Percentiles rank a stretch among this genome's conserved stretches.
These are phyloP conservation scores for Porites lobata DNA, from an alignment of 92 coral and sea anemone species.

Conservation along the genomic window DNA sequence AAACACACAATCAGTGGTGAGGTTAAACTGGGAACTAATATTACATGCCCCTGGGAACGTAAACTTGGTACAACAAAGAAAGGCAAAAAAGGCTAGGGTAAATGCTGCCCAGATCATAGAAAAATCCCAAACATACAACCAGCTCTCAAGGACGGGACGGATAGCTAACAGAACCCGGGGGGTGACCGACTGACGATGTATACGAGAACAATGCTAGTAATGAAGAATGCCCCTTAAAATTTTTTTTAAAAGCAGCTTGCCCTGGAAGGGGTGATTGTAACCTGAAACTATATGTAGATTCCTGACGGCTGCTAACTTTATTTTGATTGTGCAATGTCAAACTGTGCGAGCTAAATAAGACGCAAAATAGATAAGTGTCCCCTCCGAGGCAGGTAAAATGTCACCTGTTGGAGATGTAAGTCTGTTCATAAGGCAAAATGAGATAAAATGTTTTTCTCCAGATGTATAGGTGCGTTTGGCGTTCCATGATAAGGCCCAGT, in stretches of 20 bases:
- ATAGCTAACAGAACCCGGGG: neutral
- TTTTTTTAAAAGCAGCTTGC: neutral
- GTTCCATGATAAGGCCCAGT: neutral
- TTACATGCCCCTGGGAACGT: no score
- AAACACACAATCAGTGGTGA: neutral
- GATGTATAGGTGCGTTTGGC: slow-evolving; percentile 1
- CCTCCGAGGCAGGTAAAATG: neutral
- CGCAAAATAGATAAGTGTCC: neutral
- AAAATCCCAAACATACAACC: no score
- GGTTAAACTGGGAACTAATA: neutral
- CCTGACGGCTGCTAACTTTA: neutral
- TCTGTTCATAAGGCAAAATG: neutral
- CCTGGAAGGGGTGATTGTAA: neutral
- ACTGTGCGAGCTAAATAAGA: neutral
- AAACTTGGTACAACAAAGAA: no score
- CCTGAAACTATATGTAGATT: neutral
- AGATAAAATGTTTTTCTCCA: slow-evolving; percentile 1
- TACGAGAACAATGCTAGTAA: neutral
- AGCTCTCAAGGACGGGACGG: neutral
- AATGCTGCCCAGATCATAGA: no score
- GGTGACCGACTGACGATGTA: neutral
- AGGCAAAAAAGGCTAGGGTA: no score
- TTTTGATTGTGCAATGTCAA: neutral
- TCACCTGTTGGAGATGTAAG: neutral
- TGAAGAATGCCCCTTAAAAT: neutral